Evolutionary conservation across 2,113 vertebrate species (phyloP), one percentile per base, ranked within the genome.

Genomic region (Phocoena sinus): DNA sequence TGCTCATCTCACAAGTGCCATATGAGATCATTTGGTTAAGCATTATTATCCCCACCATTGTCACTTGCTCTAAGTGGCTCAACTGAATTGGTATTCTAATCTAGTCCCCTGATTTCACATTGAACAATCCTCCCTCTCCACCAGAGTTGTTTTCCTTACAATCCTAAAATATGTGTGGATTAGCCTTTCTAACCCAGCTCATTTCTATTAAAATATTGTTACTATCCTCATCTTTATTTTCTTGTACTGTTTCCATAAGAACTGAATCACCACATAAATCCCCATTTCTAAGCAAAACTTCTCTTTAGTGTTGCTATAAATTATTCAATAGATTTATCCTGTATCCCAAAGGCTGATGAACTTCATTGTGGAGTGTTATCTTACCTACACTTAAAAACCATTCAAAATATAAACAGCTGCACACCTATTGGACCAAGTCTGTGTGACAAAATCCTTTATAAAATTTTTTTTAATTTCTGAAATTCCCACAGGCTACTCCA

Each of bases 131-230:
- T 96, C 53, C 26, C 0, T 80, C 15, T 96, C 20, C 4, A 80
- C 10, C 25, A 41, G 8, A 81, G 53, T 84, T 79, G 83, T 74
- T 92, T 92, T 93, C 50, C 50, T 94, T 73, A 44, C 4, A 68
- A 26, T 28, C 25, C 44, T 92, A 26, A 97, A 96, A 83, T 93
- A 36, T 14, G 1, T 63, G 2, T 88, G 36, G 13, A 80, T 33
- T 92, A 77, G 4, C 67, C 15, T n/a, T 67, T 58, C 53, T 44
- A 83, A 70, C 31, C 28, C 65, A 95, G 91, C 25, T 95, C 41
- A 65, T 71, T 95, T 94, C 41, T 92, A 53, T 95, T 95, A 96
- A 96, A 94, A 89, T 74, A 58, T 38, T 83, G n/a, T 70, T 50
- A 73, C 10, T 80, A 25, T 94, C 8, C 85, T 92, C 50, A 74